Percentiles rank a stretch among this genome's conserved stretches.
phyloP scores from a whole-genome alignment of 2,888 invertebrate species.

The Acrobasis consociella region DNA sequence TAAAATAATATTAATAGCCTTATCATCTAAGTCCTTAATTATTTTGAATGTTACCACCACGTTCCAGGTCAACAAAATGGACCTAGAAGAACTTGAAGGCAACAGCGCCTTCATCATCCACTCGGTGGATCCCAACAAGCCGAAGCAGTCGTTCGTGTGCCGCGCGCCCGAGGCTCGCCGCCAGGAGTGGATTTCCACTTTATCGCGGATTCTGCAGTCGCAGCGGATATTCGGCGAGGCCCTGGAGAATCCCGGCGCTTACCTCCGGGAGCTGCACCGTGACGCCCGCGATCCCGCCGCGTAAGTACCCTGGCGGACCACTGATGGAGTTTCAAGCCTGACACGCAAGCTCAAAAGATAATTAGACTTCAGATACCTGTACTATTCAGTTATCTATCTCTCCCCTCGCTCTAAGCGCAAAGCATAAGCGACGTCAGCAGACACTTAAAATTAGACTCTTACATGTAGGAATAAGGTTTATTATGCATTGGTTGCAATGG shows the following conservation, averaged over 20 bases:
- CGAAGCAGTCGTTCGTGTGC: slow-evolving; percentile 89
- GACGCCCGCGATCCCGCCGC: slow-evolving; percentile 59
- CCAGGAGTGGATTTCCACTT: slow-evolving; percentile 92
- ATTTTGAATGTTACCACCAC: too few relatives aligned
- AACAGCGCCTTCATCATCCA: slow-evolving; percentile 68
- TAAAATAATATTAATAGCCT: too few relatives aligned
- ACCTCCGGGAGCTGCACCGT: slow-evolving; percentile 62
- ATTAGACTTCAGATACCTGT: not conserved
- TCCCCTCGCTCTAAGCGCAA: too few relatives aligned
- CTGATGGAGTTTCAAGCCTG: not conserved
- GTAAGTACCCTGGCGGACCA: slow-evolving; percentile 54
- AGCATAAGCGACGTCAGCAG: too few relatives aligned
- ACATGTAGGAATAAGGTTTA: too few relatives aligned
- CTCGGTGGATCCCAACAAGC: slow-evolving; percentile 91
- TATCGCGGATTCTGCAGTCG: slow-evolving; percentile 94
- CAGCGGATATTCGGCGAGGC: slow-evolving; percentile 97
- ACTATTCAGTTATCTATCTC: too few relatives aligned
- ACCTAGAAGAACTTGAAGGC: slow-evolving; percentile 84
- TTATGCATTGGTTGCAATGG: too few relatives aligned
- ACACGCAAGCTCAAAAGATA: not conserved
- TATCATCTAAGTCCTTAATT: too few relatives aligned
- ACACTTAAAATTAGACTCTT: too few relatives aligned
- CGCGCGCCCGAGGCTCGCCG: slow-evolving; percentile 88
- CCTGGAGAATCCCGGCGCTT: slow-evolving; percentile 94
- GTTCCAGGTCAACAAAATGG: slow-evolving; percentile 97